Evolutionary conservation across 2,888 invertebrate species (phyloP).

Genomic region (Pachliopta kotzebuea): DNA sequence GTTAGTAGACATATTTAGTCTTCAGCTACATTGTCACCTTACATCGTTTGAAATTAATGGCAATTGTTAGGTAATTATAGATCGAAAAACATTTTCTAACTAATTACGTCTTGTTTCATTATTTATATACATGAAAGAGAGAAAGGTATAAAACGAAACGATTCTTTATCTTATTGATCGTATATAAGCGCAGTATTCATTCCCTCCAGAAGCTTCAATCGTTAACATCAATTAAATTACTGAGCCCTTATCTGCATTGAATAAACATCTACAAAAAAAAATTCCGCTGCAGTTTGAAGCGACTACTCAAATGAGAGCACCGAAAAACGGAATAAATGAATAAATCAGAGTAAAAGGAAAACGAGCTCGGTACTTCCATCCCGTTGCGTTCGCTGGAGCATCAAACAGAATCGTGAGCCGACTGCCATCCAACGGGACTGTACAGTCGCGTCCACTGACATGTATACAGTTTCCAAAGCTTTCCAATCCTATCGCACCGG

Average conservation of each 20-base stretch:
- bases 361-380: conserved; percentile 42
- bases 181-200: too few relatives aligned
- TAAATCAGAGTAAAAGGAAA: conserved; percentile 35
- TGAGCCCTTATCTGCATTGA: not conserved
- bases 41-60: too few relatives aligned
- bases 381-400: conserved; percentile 37
- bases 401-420: conserved; percentile 44
- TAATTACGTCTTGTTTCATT: too few relatives aligned
- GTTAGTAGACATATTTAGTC: too few relatives aligned
- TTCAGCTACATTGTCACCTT: too few relatives aligned
- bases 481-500: conserved; percentile 35
- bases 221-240: too few relatives aligned
- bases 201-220: too few relatives aligned
- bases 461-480: conserved; percentile 31
- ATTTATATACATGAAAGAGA: too few relatives aligned
- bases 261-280: conserved; percentile 4
- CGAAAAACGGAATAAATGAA: conserved; percentile 16
- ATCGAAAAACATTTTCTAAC: too few relatives aligned
- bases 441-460: conserved; percentile 30
- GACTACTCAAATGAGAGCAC: not conserved
- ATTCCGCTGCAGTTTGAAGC: conserved; percentile 7
- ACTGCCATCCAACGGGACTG: conserved; percentile 38
- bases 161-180: too few relatives aligned
- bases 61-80: too few relatives aligned
- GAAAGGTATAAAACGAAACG: too few relatives aligned